These are phyloP conservation scores for Ibycter americanus DNA, from an alignment of 2,797 vertebrate genomes.

Conservation along the genomic window DNA sequence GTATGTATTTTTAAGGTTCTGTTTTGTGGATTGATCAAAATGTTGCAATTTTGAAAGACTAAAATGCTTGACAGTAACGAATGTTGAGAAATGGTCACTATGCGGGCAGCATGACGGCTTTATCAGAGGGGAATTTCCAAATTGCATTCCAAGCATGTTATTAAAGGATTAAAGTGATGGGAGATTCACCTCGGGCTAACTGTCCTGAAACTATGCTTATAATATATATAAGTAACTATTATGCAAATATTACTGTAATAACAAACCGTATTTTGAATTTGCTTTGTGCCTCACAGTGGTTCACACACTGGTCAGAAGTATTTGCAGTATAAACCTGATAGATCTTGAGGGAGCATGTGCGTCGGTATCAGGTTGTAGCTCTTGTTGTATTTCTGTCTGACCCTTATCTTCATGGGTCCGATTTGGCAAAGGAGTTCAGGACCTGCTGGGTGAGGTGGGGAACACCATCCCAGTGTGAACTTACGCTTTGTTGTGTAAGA, in stretches of 20 bases:
- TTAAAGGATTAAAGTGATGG: conserved; percentile 17
- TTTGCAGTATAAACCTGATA: not conserved
- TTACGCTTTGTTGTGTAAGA: not conserved
- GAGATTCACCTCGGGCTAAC: not conserved
- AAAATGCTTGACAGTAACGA: not conserved
- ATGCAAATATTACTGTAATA: not conserved
- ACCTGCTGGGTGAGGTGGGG: not conserved
- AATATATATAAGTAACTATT: not conserved
- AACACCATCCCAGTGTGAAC: accelerated
- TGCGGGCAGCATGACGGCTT: not conserved
- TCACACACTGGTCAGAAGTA: not conserved
- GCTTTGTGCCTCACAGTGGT: not conserved
- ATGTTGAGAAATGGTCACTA: not conserved
- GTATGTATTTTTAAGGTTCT: not conserved
- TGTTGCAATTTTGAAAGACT: not conserved
- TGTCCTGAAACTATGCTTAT: conserved; percentile 1
- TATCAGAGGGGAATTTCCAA: conserved; percentile 8
- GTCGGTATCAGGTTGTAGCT: not conserved
- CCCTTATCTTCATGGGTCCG: not conserved
- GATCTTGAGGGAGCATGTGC: not conserved
- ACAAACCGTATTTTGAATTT: not conserved
- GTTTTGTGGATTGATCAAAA: not conserved
- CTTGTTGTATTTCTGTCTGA: accelerated
- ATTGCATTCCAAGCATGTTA: not conserved
- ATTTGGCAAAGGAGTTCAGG: not conserved